phyloP scores from a whole-genome alignment of 2,888 invertebrate genomes.

The Drosophila vallismaia region DNA sequence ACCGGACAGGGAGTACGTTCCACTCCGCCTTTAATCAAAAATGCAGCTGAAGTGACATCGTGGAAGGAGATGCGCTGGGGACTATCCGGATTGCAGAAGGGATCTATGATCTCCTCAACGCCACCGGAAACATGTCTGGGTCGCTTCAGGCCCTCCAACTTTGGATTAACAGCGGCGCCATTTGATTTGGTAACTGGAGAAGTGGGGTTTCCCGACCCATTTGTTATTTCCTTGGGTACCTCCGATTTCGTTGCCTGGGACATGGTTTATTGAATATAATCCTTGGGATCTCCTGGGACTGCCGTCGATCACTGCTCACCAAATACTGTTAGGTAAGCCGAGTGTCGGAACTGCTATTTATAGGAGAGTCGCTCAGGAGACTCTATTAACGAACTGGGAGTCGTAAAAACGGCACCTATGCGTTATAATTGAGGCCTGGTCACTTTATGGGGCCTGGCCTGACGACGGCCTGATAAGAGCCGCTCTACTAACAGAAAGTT shows the following conservation, averaged over 20 bases:
- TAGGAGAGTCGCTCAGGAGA: slow-evolving; percentile 37
- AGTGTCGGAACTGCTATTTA: slow-evolving; percentile 31
- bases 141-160: slow-evolving; percentile 12
- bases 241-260: slow-evolving; percentile 52
- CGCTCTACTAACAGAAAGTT: slow-evolving; percentile 11
- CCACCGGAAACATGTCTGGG: slow-evolving; percentile 37
- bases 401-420: slow-evolving; percentile 64
- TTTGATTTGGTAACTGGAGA: slow-evolving; percentile 8
- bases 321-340: slow-evolving; percentile 46
- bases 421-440: slow-evolving; percentile 47
- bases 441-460: slow-evolving; percentile 56
- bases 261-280: slow-evolving; percentile 33
- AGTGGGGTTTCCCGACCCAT: neutral
- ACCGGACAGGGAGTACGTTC: slow-evolving; percentile 93
- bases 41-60: slow-evolving; percentile 95
- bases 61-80: slow-evolving; percentile 91
- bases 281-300: slow-evolving; percentile 19
- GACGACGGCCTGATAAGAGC: slow-evolving; percentile 60
- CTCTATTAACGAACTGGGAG: slow-evolving; percentile 32
- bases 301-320: slow-evolving; percentile 22
- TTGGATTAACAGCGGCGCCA: slow-evolving; percentile 24
- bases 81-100: slow-evolving; percentile 87
- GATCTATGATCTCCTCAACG: slow-evolving; percentile 83
- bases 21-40: slow-evolving; percentile 92
- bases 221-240: slow-evolving; percentile 34